Base-by-base conservation (phyloP, 2,888 invertebrate genomes). In the Drosophila parthenogenetica region DNA sequence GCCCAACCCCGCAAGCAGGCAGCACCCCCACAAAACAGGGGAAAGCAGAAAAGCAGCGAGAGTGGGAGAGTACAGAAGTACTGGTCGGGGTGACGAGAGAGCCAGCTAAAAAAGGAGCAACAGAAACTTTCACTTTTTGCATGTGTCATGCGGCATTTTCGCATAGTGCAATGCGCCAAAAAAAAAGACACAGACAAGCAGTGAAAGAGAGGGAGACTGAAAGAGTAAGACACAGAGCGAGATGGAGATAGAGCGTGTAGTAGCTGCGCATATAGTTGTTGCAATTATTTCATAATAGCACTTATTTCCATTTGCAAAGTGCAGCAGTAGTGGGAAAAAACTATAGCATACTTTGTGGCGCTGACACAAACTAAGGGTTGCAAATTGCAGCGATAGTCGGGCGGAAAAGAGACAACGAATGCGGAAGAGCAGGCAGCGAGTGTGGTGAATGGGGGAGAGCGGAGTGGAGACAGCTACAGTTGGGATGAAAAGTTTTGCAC, bases 41-140 rank as follows among this genome's bases (percentile, higher is more conserved):
- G 37, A 14, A 29, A 0, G 29, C 13, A 48, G 39, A 16, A 5
- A 4, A 13, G 14, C 11, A 32, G 5, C 11, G n/a, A 22, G 2
- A 14, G 16, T 14, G 13, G 5, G 25, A 3, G 40, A 3, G 17
- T 13, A 14, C 4, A 22, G 11, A 1, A 37, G 50, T 13, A 2
- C 13, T 25, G 29, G 16, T 16, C 16, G 29, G 14, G 29, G 29
- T 29, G 29, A 14, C 29, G 11, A 29, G 29, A 48, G 16, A 49
- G 13, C 35, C 32, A 16, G 49, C 43, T 54, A 84, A 85, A 85
- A 85, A 85, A 85, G 77, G 73, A 85, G 66, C 89, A 85, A 67
- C 73, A 89, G 77, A 81, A 87, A 85, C 85, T 85, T 85, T 85
- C 85, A 82, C 81, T 82, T 82, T 82, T 82, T 84, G 82, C 85